Conservation (phyloP, 2,888 invertebrate genomes). For the Caenorhabditis macrosperma region DNA sequence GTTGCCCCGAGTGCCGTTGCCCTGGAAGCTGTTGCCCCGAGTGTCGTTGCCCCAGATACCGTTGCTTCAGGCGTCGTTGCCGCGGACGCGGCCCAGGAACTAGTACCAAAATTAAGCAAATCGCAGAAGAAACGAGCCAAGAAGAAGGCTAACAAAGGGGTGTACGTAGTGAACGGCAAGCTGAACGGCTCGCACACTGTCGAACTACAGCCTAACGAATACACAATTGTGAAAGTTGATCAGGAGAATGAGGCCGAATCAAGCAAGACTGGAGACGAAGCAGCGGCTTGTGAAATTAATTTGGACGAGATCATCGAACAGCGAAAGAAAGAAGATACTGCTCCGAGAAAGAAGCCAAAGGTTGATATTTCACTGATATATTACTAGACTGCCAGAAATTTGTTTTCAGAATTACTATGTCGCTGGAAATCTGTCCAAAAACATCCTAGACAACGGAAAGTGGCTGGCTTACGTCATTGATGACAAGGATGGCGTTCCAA, state of each 20-base stretch:
- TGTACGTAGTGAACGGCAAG: constrained; percentile 23
- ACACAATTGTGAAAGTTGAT: constrained; percentile 30
- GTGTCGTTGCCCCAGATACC: no score
- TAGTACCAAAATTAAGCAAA: constrained; percentile 3
- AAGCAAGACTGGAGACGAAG: background rate
- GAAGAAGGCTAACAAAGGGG: constrained; percentile 21
- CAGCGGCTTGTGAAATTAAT: background rate
- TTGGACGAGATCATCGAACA: background rate
- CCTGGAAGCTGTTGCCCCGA: no score
- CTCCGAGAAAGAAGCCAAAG: background rate
- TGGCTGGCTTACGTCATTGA: constrained; percentile 45
- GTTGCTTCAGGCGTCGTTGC: no score
- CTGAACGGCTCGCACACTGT: background rate
- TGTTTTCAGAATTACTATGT: constrained; percentile 11
- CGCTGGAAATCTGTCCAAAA: background rate
- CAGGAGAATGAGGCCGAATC: background rate
- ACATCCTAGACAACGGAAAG: constrained; percentile 30
- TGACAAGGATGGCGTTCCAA: constrained; percentile 21
- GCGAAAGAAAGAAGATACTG: background rate
- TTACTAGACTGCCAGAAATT: background rate
- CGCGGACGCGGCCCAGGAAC: background rate
- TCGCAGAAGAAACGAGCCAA: constrained; percentile 10
- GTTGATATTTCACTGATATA: background rate
- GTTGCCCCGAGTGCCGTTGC: no score
- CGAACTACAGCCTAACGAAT: constrained; percentile 34